Percentiles rank a stretch among this genome's conserved stretches.
Evolutionary conservation across 2,113 vertebrate genomes (phyloP).

Genomic region (Gobiocypris rarus): DNA sequence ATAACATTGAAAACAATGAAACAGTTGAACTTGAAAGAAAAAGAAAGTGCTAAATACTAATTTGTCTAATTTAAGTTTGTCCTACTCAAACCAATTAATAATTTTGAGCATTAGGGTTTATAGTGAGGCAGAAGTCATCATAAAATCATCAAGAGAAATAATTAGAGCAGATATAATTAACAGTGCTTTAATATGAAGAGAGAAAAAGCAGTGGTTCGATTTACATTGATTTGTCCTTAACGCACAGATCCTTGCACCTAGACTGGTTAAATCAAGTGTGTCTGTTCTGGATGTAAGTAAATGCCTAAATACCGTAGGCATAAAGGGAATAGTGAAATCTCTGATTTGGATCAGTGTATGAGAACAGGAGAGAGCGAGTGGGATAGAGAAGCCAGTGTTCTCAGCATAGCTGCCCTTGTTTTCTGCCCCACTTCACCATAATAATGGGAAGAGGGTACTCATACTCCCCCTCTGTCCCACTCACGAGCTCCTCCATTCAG

Average conservation of each 20-base stretch:
- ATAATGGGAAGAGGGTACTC: conserved; percentile 71
- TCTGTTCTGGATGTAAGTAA: neutral
- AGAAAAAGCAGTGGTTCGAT: neutral
- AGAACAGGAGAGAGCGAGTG: neutral
- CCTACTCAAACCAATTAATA: no score
- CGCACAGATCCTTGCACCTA: neutral
- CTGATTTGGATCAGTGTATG: conserved; percentile 14
- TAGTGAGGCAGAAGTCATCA: neutral
- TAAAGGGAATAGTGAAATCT: conserved; percentile 6
- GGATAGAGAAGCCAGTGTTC: conserved; percentile 59
- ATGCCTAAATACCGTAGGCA: neutral
- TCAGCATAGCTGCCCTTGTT: conserved; percentile 71
- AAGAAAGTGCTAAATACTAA: no score
- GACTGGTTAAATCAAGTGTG: neutral
- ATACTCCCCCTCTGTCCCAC: conserved; percentile 23
- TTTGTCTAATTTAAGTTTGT: no score
- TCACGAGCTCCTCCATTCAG: conserved; percentile 30
- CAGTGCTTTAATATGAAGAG: neutral
- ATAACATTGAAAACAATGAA: no score
- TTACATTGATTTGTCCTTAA: neutral
- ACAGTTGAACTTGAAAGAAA: no score
- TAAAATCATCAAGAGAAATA: neutral
- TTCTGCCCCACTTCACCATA: conserved; percentile 75
- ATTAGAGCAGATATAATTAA: neutral
- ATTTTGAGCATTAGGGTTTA: no score